These are phyloP conservation scores for Dryobotodes eremita DNA, from an alignment of 2,888 invertebrate species.

Conservation along the genomic window DNA sequence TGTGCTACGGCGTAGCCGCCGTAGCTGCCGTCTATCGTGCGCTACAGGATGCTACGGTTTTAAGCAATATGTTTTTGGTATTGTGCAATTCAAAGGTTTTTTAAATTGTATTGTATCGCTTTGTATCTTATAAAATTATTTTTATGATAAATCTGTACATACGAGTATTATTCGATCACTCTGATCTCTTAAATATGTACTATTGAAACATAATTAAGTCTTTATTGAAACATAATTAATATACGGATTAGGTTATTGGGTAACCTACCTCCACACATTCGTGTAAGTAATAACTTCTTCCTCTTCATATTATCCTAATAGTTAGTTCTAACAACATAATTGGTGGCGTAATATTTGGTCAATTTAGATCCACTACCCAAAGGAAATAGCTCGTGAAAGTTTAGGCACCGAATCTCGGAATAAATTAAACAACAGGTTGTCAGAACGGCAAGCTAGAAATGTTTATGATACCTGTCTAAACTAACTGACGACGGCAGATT, in stretches of 20 bases:
- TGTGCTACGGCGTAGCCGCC: slow-evolving; percentile 59
- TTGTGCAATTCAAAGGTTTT: slow-evolving; percentile 1
- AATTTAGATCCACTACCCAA: slow-evolving; percentile 41
- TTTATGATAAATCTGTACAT: not conserved
- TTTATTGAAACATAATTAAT: not conserved
- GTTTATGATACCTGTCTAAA: slow-evolving; percentile 62
- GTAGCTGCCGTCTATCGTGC: slow-evolving; percentile 51
- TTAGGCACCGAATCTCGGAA: slow-evolving; percentile 30
- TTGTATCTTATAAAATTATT: not conserved
- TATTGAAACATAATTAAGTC: too few relatives aligned
- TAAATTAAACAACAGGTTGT: slow-evolving; percentile 64
- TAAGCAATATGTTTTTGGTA: not conserved
- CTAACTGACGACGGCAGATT: slow-evolving; percentile 39
- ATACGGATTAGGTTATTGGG: too few relatives aligned
- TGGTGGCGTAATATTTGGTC: slow-evolving; percentile 51
- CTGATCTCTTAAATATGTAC: not conserved
- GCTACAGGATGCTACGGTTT: slow-evolving; percentile 21
- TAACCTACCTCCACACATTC: not conserved
- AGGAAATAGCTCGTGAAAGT: slow-evolving; percentile 46
- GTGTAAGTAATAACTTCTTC: slow-evolving; percentile 16
- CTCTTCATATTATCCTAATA: slow-evolving; percentile 33
- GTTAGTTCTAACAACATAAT: slow-evolving; percentile 47
- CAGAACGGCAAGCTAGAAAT: slow-evolving; percentile 55
- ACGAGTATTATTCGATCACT: not conserved
- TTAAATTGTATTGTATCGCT: not conserved